phyloP scores from a whole-genome alignment of 1,140 invertebrate genomes.

The Antheraea pernyi region DNA sequence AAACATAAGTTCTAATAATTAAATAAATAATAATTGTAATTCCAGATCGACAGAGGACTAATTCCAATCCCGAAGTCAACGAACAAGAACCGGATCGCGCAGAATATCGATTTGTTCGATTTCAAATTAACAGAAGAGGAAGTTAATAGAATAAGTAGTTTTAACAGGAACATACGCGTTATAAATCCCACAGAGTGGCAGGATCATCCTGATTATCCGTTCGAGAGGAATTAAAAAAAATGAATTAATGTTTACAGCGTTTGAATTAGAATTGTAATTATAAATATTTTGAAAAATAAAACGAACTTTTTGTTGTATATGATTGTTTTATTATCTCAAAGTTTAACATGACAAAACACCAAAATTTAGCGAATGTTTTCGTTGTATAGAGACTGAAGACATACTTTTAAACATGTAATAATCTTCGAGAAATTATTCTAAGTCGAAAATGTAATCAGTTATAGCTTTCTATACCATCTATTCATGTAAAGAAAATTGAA shows the following conservation, averaged over 20 bases:
- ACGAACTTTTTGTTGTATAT: too few relatives aligned
- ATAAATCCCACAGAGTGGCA: constrained; percentile 73
- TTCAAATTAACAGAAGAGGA: constrained; percentile 84
- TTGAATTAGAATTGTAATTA: neutral
- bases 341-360: too few relatives aligned
- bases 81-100: constrained; percentile 82
- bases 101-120: constrained; percentile 88
- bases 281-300: too few relatives aligned
- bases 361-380: too few relatives aligned
- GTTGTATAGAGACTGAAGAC: too few relatives aligned
- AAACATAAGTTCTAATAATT: too few relatives aligned
- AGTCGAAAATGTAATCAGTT: too few relatives aligned
- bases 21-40: neutral
- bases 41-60: constrained; percentile 81
- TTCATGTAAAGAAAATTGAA: too few relatives aligned
- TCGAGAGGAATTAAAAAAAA: constrained; percentile 39
- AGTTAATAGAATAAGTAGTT: constrained; percentile 80
- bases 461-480: too few relatives aligned
- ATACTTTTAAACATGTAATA: too few relatives aligned
- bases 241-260: neutral
- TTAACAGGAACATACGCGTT: constrained; percentile 81
- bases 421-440: too few relatives aligned
- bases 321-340: too few relatives aligned
- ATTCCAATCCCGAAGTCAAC: constrained; percentile 89
- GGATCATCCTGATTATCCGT: constrained; percentile 82